phyloP scores from a whole-genome alignment of 2,113 vertebrate species.

The Poeciliopsis prolifica region DNA sequence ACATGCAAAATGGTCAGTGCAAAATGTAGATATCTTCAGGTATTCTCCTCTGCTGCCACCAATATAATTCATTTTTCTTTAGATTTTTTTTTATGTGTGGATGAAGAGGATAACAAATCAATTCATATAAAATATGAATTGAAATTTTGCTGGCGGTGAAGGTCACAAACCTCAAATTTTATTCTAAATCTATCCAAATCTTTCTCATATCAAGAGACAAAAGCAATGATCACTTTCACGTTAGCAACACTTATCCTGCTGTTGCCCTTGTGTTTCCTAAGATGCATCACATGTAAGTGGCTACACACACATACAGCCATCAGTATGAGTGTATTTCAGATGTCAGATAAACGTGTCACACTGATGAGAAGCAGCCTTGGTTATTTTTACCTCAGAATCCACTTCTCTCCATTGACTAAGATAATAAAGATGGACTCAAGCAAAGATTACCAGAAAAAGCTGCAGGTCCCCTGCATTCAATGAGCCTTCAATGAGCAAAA shows the following conservation, averaged over 20 bases:
- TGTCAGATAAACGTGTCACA: constrained; percentile 76
- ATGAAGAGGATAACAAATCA: too few relatives aligned
- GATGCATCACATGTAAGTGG: not conserved
- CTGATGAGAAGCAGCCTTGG: constrained; percentile 77
- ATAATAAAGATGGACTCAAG: constrained; percentile 78
- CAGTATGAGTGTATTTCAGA: constrained; percentile 63
- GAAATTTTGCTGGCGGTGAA: not conserved
- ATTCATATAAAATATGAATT: too few relatives aligned
- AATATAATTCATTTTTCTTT: too few relatives aligned
- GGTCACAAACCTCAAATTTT: too few relatives aligned
- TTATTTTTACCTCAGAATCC: constrained; percentile 82
- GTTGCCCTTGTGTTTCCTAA: too few relatives aligned
- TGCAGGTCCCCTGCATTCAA: constrained; percentile 50
- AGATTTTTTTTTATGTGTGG: too few relatives aligned
- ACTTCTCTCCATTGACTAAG: constrained; percentile 78
- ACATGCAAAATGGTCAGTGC: not conserved
- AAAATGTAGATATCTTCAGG: not conserved
- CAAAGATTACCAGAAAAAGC: constrained; percentile 65
- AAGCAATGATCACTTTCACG: too few relatives aligned
- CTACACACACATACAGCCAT: constrained; percentile 9
- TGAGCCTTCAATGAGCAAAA: constrained; percentile 53
- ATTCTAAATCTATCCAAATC: not conserved
- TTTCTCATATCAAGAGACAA: not conserved
- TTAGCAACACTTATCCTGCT: too few relatives aligned
- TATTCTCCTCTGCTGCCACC: too few relatives aligned